Base-by-base conservation (phyloP, 2,797 vertebrate species). In the Melanotaenia pygmaea region DNA sequence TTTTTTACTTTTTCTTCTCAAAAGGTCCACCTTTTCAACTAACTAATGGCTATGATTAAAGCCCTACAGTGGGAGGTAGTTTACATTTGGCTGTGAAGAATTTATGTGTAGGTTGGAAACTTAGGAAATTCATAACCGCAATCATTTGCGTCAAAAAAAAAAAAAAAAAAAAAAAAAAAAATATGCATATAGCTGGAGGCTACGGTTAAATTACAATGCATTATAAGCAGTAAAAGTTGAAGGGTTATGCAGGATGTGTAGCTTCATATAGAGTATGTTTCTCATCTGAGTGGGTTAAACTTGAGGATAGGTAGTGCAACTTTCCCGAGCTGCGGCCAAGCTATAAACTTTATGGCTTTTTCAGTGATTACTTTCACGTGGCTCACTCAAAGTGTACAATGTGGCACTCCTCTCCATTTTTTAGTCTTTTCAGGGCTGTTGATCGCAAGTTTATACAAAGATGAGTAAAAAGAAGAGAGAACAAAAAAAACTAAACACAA, bases 281-380 rank as follows among this genome's bases (percentile, higher is more conserved):
- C 50, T 56, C 45, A 74, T 74, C 30, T 58, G 56, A 54, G 18
- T 11, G 40, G 57, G 18, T 68, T 67, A 43, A 24, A 22, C 8
- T 30, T 32, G 59, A 54, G 58, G 70, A 54, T 59, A 64, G 22
- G 12, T 34, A 45, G 54, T 38, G 68, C 7, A 4, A 34, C 50
- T 67, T 76, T 76, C 38, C 40, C 18, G 63, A 74, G 58, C 69
- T 77, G 79, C 28, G 74, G 79, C 65, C 34, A 3, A 7, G 67
- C 74, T 45, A 74, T 80, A 82, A 91, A 87, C 73, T 67, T 86
- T 60, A 45, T 4, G 3, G 67, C 57, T 67, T 61, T 68, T 67
- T 64, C 9, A 13, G 58, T 86, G 76, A 86, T 88, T 74, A 80
- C 64, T 87, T 82, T 80, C 86, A 86, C 35, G 60, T 82, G 84